phyloP scores from a whole-genome alignment of 2,113 vertebrate genomes.

The Scomber japonicus region DNA sequence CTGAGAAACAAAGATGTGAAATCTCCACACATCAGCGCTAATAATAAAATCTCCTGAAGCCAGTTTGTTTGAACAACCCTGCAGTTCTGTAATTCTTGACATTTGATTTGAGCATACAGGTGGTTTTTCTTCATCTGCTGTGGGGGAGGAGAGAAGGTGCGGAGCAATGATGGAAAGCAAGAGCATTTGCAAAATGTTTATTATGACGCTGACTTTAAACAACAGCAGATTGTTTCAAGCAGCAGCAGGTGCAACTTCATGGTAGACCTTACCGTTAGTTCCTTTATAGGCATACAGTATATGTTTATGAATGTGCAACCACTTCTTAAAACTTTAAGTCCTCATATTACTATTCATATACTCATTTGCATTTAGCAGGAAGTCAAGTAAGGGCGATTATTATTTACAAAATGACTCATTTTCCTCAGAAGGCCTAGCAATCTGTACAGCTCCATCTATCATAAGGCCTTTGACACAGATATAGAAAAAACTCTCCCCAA shows the following conservation, averaged over 20 bases:
- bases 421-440: too few relatives aligned
- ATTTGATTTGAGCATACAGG: constrained; percentile 57
- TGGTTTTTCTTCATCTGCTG: constrained; percentile 46
- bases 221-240: background rate
- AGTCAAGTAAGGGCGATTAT: too few relatives aligned
- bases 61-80: constrained; percentile 35
- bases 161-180: constrained; percentile 13
- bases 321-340: background rate
- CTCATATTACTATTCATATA: background rate
- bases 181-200: constrained; percentile 16
- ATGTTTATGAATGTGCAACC: background rate
- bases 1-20: constrained; percentile 20
- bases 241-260: background rate
- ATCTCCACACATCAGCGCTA: constrained; percentile 45
- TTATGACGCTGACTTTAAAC: constrained; percentile 20
- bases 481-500: too few relatives aligned
- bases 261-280: background rate
- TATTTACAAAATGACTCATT: too few relatives aligned
- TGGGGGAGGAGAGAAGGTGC: background rate
- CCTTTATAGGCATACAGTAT: background rate
- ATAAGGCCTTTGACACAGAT: too few relatives aligned
- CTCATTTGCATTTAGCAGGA: background rate
- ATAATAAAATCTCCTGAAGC: constrained; percentile 46
- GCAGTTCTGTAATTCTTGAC: constrained; percentile 59
- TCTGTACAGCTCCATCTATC: too few relatives aligned